These are phyloP conservation scores for Glyphotaelius pellucidus DNA, from an alignment of 2,888 invertebrate genomes.

Conservation along the genomic window DNA sequence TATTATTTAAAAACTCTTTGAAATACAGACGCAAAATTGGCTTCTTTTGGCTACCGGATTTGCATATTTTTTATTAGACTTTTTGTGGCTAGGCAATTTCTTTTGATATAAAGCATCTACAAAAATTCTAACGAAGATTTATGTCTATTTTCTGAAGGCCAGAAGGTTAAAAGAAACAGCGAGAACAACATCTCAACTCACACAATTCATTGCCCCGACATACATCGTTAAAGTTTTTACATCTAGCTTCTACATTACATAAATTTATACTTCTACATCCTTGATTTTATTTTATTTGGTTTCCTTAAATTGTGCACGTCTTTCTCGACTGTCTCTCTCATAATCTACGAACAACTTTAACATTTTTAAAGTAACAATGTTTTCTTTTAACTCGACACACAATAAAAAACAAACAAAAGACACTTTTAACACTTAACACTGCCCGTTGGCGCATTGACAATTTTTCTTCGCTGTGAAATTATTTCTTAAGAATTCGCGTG, in stretches of 20 bases:
- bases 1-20: neutral
- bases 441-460: conserved; percentile 28
- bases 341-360: neutral
- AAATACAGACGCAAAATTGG: neutral
- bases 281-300: neutral
- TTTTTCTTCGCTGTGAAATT: neutral
- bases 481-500: conserved; percentile 30
- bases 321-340: neutral
- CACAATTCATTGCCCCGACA: neutral
- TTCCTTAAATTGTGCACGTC: neutral
- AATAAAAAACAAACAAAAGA: conserved; percentile 2
- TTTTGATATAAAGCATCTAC: neutral
- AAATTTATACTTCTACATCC: neutral
- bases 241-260: neutral
- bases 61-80: neutral
- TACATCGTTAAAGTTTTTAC: neutral
- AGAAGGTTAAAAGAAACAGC: neutral
- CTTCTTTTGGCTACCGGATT: neutral
- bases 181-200: neutral
- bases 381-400: neutral
- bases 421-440: conserved; percentile 11
- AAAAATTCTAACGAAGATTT: neutral
- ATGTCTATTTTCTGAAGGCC: neutral
- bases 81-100: neutral
- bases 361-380: neutral